Conservation (phyloP, 2,888 invertebrate species). For the Griposia aprilina region DNA sequence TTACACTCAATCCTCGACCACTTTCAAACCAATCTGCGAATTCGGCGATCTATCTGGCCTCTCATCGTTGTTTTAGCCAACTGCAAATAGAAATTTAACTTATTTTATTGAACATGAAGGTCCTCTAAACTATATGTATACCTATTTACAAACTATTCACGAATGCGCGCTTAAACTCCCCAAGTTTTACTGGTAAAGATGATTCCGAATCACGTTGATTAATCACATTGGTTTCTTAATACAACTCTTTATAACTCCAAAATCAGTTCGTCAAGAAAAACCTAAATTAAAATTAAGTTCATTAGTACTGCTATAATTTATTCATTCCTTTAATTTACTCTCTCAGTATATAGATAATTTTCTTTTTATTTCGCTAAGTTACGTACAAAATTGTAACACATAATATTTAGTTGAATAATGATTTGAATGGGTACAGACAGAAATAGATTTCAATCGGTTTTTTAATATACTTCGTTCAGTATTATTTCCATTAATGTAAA, state of each 20-base stretch:
- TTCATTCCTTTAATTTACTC: slow-evolving; percentile 29
- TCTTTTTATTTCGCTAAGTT: slow-evolving; percentile 24
- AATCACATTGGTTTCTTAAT: not conserved
- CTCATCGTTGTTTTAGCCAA: not conserved
- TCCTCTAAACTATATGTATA: not conserved
- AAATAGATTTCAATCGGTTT: slow-evolving; percentile 9
- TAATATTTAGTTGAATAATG: slow-evolving; percentile 9
- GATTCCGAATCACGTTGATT: not conserved
- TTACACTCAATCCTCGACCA: not conserved
- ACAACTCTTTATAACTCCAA: slow-evolving; percentile 4
- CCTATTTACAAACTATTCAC: not conserved
- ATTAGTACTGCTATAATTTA: slow-evolving; percentile 33
- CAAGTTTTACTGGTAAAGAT: not conserved
- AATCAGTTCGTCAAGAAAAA: slow-evolving; percentile 18
- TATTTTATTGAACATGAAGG: not conserved
- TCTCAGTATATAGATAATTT: slow-evolving; percentile 11
- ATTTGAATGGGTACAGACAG: not conserved
- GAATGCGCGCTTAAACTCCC: not conserved
- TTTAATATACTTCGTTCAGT: slow-evolving; percentile 10
- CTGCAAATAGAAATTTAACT: not conserved
- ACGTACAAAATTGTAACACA: slow-evolving; percentile 3
- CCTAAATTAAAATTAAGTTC: slow-evolving; percentile 24
- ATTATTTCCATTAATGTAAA: slow-evolving; percentile 1
- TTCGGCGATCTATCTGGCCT: not conserved
- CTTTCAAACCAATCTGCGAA: not conserved